Conservation (phyloP, 2,888 invertebrate genomes). For the Pseudococcus viburni region DNA sequence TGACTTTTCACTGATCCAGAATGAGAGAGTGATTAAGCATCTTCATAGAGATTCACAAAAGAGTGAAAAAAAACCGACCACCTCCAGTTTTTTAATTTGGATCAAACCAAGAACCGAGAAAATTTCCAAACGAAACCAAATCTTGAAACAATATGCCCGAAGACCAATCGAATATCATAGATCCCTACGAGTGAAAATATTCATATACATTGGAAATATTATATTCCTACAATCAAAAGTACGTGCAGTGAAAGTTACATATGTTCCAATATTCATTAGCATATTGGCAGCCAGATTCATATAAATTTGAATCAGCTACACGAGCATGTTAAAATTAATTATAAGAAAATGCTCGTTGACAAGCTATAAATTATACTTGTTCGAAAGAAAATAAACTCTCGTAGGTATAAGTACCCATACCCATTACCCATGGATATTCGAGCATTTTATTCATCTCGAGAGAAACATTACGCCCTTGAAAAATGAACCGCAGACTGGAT, state of each 20-base stretch:
- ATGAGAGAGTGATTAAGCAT: too few relatives aligned
- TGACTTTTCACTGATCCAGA: too few relatives aligned
- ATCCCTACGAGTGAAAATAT: too few relatives aligned
- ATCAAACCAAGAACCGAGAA: too few relatives aligned
- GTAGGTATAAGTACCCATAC: too few relatives aligned
- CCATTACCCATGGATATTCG: neutral
- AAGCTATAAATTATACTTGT: neutral
- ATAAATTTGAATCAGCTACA: neutral
- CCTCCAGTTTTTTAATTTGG: too few relatives aligned
- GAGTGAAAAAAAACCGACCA: too few relatives aligned
- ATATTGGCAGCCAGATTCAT: neutral
- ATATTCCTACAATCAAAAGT: neutral
- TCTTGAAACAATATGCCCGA: too few relatives aligned
- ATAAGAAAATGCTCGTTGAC: slow-evolving; percentile 7
- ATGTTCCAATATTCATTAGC: neutral
- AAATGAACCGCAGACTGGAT: slow-evolving; percentile 12
- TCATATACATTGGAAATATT: too few relatives aligned
- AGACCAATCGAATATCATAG: too few relatives aligned
- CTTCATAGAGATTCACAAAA: too few relatives aligned
- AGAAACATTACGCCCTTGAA: slow-evolving; percentile 16
- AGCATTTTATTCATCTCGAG: neutral
- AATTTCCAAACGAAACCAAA: too few relatives aligned
- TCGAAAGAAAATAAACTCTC: neutral
- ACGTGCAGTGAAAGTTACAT: neutral
- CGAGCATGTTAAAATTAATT: neutral